Evolutionary conservation across 2,888 invertebrate genomes (phyloP), one percentile per base, ranked within the genome.

Genomic region (Acanthosepion esculentum): DNA sequence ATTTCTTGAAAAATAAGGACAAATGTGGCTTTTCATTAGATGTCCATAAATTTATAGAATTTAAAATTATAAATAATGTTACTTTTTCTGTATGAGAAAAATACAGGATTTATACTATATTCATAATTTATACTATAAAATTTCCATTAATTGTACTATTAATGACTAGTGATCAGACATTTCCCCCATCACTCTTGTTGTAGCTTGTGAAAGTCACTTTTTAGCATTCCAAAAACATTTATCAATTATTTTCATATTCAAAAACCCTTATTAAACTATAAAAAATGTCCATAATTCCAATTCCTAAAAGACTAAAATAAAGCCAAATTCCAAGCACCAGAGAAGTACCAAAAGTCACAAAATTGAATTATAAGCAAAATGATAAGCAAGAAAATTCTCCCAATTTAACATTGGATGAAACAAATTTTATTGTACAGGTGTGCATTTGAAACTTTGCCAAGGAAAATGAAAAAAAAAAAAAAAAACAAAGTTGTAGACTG

Each of bases 351-450:
- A 78, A 78, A 78, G 15, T 33, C 33, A n/a, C n/a, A n/a, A 15
- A 12, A 78, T 78, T 33, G n/a, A 78, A 4, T 78, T 78, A n/a
- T 78, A 78, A n/a, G 18, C 78, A 78, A n/a, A n/a, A 78, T 78
- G 78, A 33, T 78, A 78, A 78, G n/a, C 33, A 33, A 78, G n/a
- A n/a, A 78, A 78, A 78, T 78, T 78, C 0, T n/a, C 12, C 33
- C 78, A 78, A n/a, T n/a, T 18, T n/a, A 78, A 29, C 78, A 78
- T 78, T n/a, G 10, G 78, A 78, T n/a, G n/a, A 78, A 78, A 78
- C n/a, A 78, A n/a, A 78, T 78, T n/a, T 78, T 78, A 78, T 78
- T 78, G 78, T n/a, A 78, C 78, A 78, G 78, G 78, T 78, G 78
- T 78, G n/a, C n/a, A 78, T 78, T 33, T n/a, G n/a, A 78, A 78